Base-by-base conservation (phyloP, 1,140 invertebrate genomes). In the Cydia amplana region DNA sequence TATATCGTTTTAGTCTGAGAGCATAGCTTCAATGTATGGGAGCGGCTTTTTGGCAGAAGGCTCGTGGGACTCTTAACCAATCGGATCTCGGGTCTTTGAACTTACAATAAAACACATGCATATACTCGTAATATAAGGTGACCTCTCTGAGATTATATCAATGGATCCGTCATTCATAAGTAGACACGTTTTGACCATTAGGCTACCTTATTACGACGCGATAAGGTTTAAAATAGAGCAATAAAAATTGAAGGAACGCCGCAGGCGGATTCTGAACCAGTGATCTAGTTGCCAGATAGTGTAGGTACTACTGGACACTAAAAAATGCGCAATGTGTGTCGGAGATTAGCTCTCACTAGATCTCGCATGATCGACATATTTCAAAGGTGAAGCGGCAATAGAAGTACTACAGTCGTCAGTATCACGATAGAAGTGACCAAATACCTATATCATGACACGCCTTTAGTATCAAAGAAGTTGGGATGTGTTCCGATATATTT, bases 301-400 rank as follows among this genome's bases (percentile, higher is more conserved):
- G 28, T n/a, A n/a, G n/a, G n/a, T 65, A 65, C 23, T 65, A 70
- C 65, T 70, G 65, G 65, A 32, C n/a, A 23, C 7, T 40, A 36
- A 70, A 67, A 67, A 70, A 70, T 40, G 32, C 28, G 65, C 28
- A 18, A 70, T 40, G 28, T 70, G 18, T 7, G 7, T 4, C 18
- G 9, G 4, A 2, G 10, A 23, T 5, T 60, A 10, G 6, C 20
- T 20, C 20, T 12, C 18, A 23, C 2, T 60, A 60, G 55, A 60
- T 23, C 55, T 23, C 55, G 20, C 20, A 23, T 23, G 10, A 4
- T 23, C 20, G 16, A 18, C n/a, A 55, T 14, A 55, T 40, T 40
- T 40, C 36, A 18, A 18, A 55, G 7, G 7, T 55, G 51, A 55
- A 20, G 5, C 9, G 46, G 16, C 16, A 49, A 46, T 32, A 4